phyloP scores from a whole-genome alignment of 2,113 vertebrate species.

The Emydura subglobosa region DNA sequence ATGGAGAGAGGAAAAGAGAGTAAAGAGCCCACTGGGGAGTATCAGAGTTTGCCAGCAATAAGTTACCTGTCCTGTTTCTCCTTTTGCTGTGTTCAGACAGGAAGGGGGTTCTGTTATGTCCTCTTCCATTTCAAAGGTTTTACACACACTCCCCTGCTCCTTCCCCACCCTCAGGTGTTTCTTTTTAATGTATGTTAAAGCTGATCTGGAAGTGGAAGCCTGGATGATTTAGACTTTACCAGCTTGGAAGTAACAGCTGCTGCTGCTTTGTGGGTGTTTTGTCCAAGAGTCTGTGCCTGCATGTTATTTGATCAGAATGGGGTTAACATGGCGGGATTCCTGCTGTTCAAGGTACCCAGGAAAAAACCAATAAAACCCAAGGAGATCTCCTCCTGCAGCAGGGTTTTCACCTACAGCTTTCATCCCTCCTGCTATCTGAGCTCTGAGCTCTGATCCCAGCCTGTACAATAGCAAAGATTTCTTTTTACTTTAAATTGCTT shows the following conservation, averaged over 20 bases:
- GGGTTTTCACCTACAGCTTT: not conserved
- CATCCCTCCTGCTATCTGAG: not conserved
- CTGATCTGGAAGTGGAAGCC: not conserved
- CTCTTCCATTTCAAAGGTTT: not conserved
- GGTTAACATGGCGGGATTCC: not conserved
- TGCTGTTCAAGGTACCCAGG: not conserved
- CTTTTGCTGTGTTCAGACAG: not conserved
- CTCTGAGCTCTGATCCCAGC: constrained; percentile 55
- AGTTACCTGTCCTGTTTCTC: fast-evolving
- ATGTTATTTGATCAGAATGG: fast-evolving
- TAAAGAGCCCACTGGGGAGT: not conserved
- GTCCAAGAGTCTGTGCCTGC: not conserved
- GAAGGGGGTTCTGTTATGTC: not conserved
- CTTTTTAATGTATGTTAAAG: not conserved
- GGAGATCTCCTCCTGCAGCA: not conserved
- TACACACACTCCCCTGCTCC: fast-evolving
- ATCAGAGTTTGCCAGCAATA: constrained; percentile 23
- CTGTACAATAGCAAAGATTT: constrained; percentile 71
- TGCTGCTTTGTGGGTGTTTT: not conserved
- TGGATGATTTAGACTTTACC: not conserved
- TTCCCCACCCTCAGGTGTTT: not conserved
- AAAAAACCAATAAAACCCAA: not conserved
- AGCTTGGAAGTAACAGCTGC: not conserved
- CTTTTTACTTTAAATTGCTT: constrained; percentile 63
- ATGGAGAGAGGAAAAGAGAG: not conserved